Evolutionary conservation across 30 jellyfish, hydroid and myxozoan genomes (phyloP).

Genomic region (Hydractinia symbiolongicarpus): DNA sequence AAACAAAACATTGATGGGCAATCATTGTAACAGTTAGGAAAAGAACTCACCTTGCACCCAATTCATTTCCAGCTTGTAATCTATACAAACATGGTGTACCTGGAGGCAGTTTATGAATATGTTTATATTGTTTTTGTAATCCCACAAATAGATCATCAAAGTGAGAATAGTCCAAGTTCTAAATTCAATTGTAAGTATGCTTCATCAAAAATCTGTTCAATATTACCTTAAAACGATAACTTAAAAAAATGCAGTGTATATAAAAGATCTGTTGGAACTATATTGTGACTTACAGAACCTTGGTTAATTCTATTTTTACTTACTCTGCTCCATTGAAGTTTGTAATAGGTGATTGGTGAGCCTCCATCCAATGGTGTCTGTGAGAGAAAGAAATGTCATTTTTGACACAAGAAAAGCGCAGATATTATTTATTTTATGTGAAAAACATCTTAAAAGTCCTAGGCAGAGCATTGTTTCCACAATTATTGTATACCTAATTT

Average conservation of each 20-base stretch:
- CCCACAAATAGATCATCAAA: constrained; percentile 74
- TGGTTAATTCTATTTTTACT: neutral
- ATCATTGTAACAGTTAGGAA: neutral
- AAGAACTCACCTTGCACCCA: constrained; percentile 68
- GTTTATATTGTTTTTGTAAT: constrained; percentile 64
- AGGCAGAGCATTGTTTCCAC: too few relatives aligned
- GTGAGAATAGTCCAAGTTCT: constrained; percentile 20
- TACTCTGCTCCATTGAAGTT: constrained; percentile 83
- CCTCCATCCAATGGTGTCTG: constrained; percentile 98
- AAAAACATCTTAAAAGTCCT: too few relatives aligned
- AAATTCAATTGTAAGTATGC: too few relatives aligned
- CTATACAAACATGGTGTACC: constrained; percentile 68
- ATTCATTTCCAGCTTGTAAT: constrained; percentile 60
- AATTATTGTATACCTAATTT: too few relatives aligned
- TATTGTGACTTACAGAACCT: too few relatives aligned
- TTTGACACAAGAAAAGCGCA: too few relatives aligned
- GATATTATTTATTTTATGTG: too few relatives aligned
- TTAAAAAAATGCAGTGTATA: too few relatives aligned
- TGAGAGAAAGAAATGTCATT: constrained; percentile 1
- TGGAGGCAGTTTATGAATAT: constrained; percentile 80
- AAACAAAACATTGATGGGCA: neutral
- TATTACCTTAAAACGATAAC: too few relatives aligned
- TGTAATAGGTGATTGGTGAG: constrained; percentile 60
- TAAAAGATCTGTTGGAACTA: too few relatives aligned
- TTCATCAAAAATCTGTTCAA: too few relatives aligned